phyloP scores from a whole-genome alignment of 2,888 invertebrate species.

The Dioctria linearis region DNA sequence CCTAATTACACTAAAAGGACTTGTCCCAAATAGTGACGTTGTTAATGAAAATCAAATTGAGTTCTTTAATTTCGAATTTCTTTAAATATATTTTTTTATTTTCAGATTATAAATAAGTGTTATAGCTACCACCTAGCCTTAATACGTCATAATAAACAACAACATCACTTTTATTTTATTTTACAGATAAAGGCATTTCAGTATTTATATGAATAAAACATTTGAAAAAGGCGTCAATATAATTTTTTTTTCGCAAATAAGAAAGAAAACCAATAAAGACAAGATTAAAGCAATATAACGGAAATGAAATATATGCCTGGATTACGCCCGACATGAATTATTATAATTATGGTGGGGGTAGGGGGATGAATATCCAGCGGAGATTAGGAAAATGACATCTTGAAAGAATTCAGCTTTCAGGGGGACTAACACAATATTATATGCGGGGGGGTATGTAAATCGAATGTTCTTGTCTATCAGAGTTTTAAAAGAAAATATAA shows the following conservation, averaged over 20 bases:
- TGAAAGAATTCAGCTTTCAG: neutral
- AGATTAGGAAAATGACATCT: slow-evolving; percentile 13
- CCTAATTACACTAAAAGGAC: too few relatives aligned
- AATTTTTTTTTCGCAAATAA: slow-evolving; percentile 30
- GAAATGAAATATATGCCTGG: slow-evolving; percentile 54
- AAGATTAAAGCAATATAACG: slow-evolving; percentile 33
- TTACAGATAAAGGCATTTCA: slow-evolving; percentile 32
- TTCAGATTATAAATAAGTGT: too few relatives aligned
- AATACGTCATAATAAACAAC: too few relatives aligned
- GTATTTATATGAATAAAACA: neutral
- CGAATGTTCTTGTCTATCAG: neutral
- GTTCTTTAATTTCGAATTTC: too few relatives aligned
- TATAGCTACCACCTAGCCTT: too few relatives aligned
- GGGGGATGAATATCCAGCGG: slow-evolving; percentile 5
- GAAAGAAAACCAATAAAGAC: slow-evolving; percentile 41
- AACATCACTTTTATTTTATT: too few relatives aligned
- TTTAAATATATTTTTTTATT: too few relatives aligned
- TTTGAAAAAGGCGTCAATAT: slow-evolving; percentile 11
- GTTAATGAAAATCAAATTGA: too few relatives aligned
- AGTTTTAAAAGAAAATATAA: too few relatives aligned
- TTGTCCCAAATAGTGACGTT: too few relatives aligned
- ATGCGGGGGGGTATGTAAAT: neutral
- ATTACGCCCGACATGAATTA: slow-evolving; percentile 54
- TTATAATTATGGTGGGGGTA: slow-evolving; percentile 10
- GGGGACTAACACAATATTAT: too few relatives aligned